phyloP scores from a whole-genome alignment of 2,888 invertebrate species.

The Cephus spinipes region DNA sequence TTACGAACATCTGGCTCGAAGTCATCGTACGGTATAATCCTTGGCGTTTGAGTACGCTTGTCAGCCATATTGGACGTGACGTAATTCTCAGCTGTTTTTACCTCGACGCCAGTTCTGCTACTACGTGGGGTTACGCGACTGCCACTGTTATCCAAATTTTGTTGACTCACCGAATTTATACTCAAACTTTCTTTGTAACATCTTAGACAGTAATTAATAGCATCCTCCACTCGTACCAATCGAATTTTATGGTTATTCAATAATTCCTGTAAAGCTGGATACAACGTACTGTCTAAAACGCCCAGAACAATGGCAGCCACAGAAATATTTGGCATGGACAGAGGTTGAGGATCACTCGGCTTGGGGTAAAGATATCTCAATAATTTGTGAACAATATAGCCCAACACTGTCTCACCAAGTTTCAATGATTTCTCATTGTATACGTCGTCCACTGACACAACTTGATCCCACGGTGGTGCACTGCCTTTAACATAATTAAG shows the following conservation, averaged over 20 bases:
- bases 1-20: slow-evolving; percentile 65
- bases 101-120: slow-evolving; percentile 30
- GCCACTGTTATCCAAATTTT: not conserved
- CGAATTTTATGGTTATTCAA: slow-evolving; percentile 65
- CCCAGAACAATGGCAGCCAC: slow-evolving; percentile 67
- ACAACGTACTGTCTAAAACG: slow-evolving; percentile 64
- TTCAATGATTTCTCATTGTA: slow-evolving; percentile 62
- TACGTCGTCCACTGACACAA: slow-evolving; percentile 66
- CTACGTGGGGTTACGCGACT: not conserved
- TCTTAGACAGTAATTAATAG: slow-evolving; percentile 72
- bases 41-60: slow-evolving; percentile 74
- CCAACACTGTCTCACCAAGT: slow-evolving; percentile 67
- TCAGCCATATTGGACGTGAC: slow-evolving; percentile 27
- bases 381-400: slow-evolving; percentile 70
- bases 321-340: slow-evolving; percentile 64
- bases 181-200: slow-evolving; percentile 68
- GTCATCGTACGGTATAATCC: slow-evolving; percentile 71
- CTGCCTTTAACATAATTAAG: slow-evolving; percentile 69
- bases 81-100: slow-evolving; percentile 35
- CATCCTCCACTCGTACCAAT: slow-evolving; percentile 68
- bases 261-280: slow-evolving; percentile 65
- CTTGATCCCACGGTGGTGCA: slow-evolving; percentile 70
- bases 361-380: slow-evolving; percentile 69
- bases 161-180: slow-evolving; percentile 14
- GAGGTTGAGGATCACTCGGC: slow-evolving; percentile 60